Evolutionary conservation across 1,140 invertebrate species (phyloP), one percentile per base, ranked within the genome.

Genomic region (Eueides isabella): DNA sequence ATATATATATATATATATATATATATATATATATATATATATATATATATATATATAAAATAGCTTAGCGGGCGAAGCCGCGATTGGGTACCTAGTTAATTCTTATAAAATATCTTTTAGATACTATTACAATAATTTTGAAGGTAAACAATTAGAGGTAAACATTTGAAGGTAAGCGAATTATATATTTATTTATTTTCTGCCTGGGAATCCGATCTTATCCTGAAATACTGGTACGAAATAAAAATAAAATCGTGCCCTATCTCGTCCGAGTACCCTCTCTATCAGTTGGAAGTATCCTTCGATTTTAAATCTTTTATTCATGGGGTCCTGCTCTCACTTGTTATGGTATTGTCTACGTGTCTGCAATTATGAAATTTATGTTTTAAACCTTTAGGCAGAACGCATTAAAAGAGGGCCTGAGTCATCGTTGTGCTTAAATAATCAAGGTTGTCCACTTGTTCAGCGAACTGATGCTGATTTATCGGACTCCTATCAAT

Each of bases 261-360:
- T 82, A 89, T 88, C 80, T 79, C 77, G 76, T 64, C 74, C 64
- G 66, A 67, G 61, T 77, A 72, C 76, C 76, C 73, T 38, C 73
- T 38, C 74, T 82, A 83, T 85, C 80, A 74, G 72, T 29, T 80
- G 72, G 75, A 75, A 77, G 79, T 80, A 86, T 85, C 75, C 75
- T 69, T 73, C 68, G 75, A 68, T 86, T 85, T 83, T 80, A 64
- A 63, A 89, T 90, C 82, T 83, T 83, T 92, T 89, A 92, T 92
- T 92, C 87, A 92, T 89, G 82, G 74, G 78, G 65, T 78, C 72
- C 77, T 78, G 76, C 75, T 76, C 82, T 82, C 81, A 85, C 81
- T 85, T 89, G 84, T 88, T 87, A 81, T 81, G 84, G 80, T 81
- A 89, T 91, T 90, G 86, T 91, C 87, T 90, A 90, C 86, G 83